Percentiles rank a stretch among this genome's conserved stretches.
Evolutionary conservation across 1,140 invertebrate genomes (phyloP).

Genomic region (Adelges cooleyi): DNA sequence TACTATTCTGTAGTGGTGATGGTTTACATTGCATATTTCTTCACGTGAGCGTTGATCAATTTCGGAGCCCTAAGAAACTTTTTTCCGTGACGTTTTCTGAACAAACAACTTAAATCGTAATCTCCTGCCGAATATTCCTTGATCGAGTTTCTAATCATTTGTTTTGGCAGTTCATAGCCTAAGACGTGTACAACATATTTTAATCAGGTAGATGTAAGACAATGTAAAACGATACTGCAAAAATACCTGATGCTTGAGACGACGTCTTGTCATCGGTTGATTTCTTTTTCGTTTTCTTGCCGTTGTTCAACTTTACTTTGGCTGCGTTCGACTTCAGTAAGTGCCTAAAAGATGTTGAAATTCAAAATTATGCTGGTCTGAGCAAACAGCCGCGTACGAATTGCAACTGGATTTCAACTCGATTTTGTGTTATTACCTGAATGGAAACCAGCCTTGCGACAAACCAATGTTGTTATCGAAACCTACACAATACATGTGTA

Average conservation of each 20-base stretch:
- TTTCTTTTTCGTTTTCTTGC: background rate
- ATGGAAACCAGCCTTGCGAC: slow-evolving; percentile 11
- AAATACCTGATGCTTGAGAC: no score
- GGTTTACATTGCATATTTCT: background rate
- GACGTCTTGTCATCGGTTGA: background rate
- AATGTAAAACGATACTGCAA: no score
- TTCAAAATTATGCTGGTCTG: no score
- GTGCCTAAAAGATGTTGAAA: background rate
- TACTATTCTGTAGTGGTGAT: no score
- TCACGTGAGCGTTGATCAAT: background rate
- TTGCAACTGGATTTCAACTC: no score
- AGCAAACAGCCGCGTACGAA: no score
- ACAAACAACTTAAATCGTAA: slow-evolving; percentile 7
- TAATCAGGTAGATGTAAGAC: no score
- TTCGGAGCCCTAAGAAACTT: slow-evolving; percentile 1
- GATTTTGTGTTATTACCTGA: no score
- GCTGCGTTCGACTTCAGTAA: background rate
- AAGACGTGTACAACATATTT: no score
- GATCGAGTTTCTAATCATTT: slow-evolving; percentile 7
- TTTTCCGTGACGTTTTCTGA: slow-evolving; percentile 3
- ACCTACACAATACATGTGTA: background rate
- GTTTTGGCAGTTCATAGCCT: no score
- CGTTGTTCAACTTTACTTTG: background rate
- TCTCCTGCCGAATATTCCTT: background rate
- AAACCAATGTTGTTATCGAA: background rate